Evolutionary conservation across 2,797 vertebrate species (phyloP), one percentile per base, ranked within the genome.

Genomic region (Halcyon leucocephala): DNA sequence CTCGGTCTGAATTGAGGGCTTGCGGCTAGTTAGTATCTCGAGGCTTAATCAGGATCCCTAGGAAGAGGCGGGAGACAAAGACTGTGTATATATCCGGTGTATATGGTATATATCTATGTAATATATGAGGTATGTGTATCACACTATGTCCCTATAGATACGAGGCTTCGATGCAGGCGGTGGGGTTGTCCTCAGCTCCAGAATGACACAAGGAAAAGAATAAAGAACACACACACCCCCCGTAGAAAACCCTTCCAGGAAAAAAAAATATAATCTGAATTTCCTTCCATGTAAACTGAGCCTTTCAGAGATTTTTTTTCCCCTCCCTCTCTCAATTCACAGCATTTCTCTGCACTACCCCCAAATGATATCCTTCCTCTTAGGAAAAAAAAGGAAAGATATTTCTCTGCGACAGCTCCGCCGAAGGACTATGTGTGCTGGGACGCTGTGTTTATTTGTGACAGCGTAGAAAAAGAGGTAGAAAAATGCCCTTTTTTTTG

Each of bases 31-130:
- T 22, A 12, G 57, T 2, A 12, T 37, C 42, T 57, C 17, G 22
- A 26, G 69, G 35, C 24, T 89, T 41, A 16, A 18, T 26, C 18
- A 17, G 58, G 9, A 12, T 26, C 25, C 57, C 13, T n/a, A 51
- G 79, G 61, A 64, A 72, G 65, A 78, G 37, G 41, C 8, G 24
- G n/a, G 58, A 91, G 71, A 85, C 83, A 92, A 79, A 90, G 81
- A 1, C 66, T 9, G 61, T 60, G 74, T 46, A 48, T 64, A 54
- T 85, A 58, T 14, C 35, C n/a, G 14, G 14, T 79, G 71, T 67
- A 49, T 46, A 39, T 86, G 83, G 48, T 29, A 71, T 62, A 55
- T 48, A 54, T 33, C 91, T 71, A 21, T 71, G 13, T 20, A n/a
- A 77, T 49, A 60, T 41, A 51, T 14, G 82, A 65, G 80, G 41